Percentiles rank a stretch among this genome's conserved stretches.
phyloP scores from a whole-genome alignment of 2,797 vertebrate species.

The Zalophus californianus region DNA sequence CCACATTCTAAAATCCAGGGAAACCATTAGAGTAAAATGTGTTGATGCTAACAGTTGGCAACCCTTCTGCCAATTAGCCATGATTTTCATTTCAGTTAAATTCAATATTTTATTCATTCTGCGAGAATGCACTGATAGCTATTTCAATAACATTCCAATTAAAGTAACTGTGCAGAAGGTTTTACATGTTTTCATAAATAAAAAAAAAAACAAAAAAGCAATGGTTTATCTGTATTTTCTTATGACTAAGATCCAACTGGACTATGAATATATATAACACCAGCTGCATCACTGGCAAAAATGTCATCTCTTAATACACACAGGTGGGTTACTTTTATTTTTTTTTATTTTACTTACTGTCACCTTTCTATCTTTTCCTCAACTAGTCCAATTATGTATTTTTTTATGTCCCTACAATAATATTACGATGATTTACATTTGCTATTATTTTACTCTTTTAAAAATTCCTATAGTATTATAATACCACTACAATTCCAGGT shows the following conservation, averaged over 20 bases:
- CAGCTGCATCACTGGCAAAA: not conserved
- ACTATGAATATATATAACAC: not conserved
- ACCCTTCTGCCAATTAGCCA: not conserved
- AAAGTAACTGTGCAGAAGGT: not conserved
- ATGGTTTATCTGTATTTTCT: constrained; percentile 14
- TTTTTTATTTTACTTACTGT: not conserved
- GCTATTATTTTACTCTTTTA: not conserved
- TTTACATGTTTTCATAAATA: constrained; percentile 30
- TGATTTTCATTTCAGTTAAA: constrained; percentile 55
- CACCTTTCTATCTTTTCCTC: not conserved
- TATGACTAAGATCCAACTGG: not conserved
- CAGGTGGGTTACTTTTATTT: not conserved
- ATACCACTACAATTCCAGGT: not conserved
- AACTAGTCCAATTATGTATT: not conserved
- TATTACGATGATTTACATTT: not conserved
- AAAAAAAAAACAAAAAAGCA: not conserved
- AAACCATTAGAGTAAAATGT: not conserved
- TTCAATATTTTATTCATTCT: constrained; percentile 53
- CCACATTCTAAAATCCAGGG: constrained; percentile 1
- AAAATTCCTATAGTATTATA: not conserved
- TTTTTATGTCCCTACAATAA: not conserved
- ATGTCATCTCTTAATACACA: not conserved
- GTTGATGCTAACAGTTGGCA: not conserved
- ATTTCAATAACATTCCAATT: constrained; percentile 59
- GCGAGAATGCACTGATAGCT: constrained; percentile 14